Base-by-base conservation (phyloP, 2,888 invertebrate genomes). In the Galerucella nymphaeae region DNA sequence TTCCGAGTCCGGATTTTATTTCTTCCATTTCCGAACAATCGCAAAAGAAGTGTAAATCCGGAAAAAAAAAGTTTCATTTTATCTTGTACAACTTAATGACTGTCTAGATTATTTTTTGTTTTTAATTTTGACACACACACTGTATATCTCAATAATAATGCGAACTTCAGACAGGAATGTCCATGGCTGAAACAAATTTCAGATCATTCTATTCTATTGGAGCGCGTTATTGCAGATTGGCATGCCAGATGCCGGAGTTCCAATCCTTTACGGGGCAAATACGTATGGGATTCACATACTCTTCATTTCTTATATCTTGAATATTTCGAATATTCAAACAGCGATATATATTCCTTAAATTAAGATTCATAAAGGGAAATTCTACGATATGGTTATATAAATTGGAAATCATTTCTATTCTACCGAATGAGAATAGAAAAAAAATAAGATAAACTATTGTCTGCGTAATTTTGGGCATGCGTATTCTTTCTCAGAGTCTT, bases 171-270 rank as follows among this genome's bases (percentile, higher is more conserved):
- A 50, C 53, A n/a, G 61, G 69, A 69, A 69, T 69, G 69, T 69
- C 62, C 62, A 55, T 55, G 38, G 9, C 38, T 50, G 59, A 68
- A 66, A 68, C 61, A 69, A 41, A 69, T 69, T 69, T 16, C 23
- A 42, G 61, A 62, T 69, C 62, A 69, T 69, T 69, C 53, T 50
- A 69, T 62, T 62, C 53, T 50, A 69, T 62, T 62, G 50, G 55
- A 55, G 62, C 41, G 59, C 30, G 68, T 61, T 68, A 68, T 68
- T 53, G 69, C 59, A 38, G 53, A 59, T 42, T 18, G 50, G 68
- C 41, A 61, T 50, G 68, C 59, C 66, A 41, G 18, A 66, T 53
- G 30, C 55, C 57, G 55, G 14, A 55, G 57, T 66, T 66, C 23
- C 30, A 61, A 68, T 48, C 68, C 61, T 61, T 68, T 68, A 53